phyloP scores from a whole-genome alignment of 2,797 vertebrate genomes.

The Lithobates pipiens region DNA sequence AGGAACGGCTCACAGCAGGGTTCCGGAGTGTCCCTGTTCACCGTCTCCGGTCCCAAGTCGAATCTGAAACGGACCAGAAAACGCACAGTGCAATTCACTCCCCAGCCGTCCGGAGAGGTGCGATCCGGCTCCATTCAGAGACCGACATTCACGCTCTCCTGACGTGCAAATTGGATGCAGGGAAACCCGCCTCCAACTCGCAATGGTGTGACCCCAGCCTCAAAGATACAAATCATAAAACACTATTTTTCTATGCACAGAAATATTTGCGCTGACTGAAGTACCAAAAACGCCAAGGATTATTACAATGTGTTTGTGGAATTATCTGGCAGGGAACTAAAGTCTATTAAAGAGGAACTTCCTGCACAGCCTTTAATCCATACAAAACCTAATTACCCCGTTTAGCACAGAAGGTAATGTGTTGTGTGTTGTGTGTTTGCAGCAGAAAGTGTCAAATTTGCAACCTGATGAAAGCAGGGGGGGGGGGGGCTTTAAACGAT shows the following conservation, averaged over 20 bases:
- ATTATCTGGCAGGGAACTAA: conserved; percentile 17
- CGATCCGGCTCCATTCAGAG: too few relatives aligned
- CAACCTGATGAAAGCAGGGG: background rate
- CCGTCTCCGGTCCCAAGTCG: too few relatives aligned
- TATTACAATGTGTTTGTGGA: conserved; percentile 13
- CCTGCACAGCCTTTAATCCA: conserved; percentile 43
- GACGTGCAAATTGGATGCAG: too few relatives aligned
- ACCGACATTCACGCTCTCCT: too few relatives aligned
- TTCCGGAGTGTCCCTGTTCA: too few relatives aligned
- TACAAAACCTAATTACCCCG: conserved; percentile 31
- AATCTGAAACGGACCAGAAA: too few relatives aligned
- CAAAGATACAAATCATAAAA: too few relatives aligned
- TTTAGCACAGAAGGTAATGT: conserved; percentile 15
- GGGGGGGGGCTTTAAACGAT: background rate
- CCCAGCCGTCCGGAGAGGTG: too few relatives aligned
- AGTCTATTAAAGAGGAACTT: conserved; percentile 39
- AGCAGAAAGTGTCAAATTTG: conserved; percentile 36
- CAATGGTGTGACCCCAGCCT: too few relatives aligned
- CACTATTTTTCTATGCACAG: background rate
- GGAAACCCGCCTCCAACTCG: too few relatives aligned
- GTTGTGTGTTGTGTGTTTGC: conserved; percentile 7
- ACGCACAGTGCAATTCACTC: too few relatives aligned
- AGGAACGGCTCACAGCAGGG: too few relatives aligned
- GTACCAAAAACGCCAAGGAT: conserved; percentile 6
- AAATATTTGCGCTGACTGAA: background rate